These are phyloP conservation scores for Gisinianus flammeolus DNA, from an alignment of 2,888 invertebrate genomes.

Conservation along the genomic window DNA sequence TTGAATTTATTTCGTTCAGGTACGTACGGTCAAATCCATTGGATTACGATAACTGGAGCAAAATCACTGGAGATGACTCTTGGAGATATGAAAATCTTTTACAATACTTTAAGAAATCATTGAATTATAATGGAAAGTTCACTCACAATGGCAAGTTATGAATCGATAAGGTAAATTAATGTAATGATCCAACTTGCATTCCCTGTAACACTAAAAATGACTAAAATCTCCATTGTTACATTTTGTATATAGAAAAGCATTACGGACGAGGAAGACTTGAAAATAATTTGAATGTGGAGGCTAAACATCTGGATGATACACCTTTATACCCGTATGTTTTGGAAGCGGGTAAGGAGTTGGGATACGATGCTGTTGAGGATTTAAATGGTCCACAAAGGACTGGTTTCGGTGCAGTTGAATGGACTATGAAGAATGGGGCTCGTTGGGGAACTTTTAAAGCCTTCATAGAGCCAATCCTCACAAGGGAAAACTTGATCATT, in stretches of 20 bases:
- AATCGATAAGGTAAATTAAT: not conserved
- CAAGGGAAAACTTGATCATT: conserved; percentile 46
- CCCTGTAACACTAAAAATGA: not conserved
- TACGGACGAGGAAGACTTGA: not conserved
- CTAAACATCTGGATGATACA: not conserved
- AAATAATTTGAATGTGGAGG: not conserved
- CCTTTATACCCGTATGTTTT: conserved; percentile 48
- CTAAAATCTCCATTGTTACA: not conserved
- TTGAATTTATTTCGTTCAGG: no score
- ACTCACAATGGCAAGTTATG: not conserved
- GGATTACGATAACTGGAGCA: conserved; percentile 12
- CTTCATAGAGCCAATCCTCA: conserved; percentile 48
- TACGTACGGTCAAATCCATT: conserved; percentile 2
- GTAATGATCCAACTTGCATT: not conserved
- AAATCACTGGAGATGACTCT: not conserved
- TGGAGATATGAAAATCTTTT: conserved; percentile 15
- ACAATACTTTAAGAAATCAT: conserved; percentile 17
- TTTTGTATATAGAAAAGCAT: conserved; percentile 7
- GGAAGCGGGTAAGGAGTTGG: conserved; percentile 50
- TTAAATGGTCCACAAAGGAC: conserved; percentile 53
- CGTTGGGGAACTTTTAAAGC: conserved; percentile 50
- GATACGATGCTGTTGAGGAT: conserved; percentile 44
- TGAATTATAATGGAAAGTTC: conserved; percentile 14
- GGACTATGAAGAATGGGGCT: conserved; percentile 48
- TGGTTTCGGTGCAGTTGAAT: conserved; percentile 47